These are phyloP conservation scores for Zapus hudsonius DNA, from an alignment of 2,113 vertebrate species.

Conservation along the genomic window DNA sequence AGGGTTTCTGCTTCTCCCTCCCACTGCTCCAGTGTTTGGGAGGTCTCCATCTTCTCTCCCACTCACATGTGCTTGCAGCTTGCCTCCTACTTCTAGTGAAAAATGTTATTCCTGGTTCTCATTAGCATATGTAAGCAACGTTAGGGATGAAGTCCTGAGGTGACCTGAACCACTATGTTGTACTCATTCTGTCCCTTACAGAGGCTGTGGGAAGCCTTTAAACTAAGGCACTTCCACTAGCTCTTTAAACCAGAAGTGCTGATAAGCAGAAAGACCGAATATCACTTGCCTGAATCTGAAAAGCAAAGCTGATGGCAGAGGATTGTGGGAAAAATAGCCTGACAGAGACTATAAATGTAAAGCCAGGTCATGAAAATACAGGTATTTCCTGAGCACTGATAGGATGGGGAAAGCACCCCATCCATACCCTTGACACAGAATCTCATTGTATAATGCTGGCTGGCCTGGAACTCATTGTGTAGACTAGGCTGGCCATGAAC, in stretches of 20 bases:
- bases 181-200: background rate
- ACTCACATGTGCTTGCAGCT: constrained; percentile 59
- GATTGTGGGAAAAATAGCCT: background rate
- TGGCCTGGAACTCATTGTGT: background rate
- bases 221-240: background rate
- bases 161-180: constrained; percentile 1
- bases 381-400: background rate
- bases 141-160: constrained; percentile 54
- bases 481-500: background rate
- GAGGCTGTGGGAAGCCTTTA: background rate
- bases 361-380: background rate
- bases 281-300: background rate
- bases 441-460: background rate
- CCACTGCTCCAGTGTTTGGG: background rate
- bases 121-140: constrained; percentile 68
- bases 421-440: too few relatives aligned
- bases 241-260: background rate
- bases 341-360: background rate
- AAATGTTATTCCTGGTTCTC: constrained; percentile 62
- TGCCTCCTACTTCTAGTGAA: constrained; percentile 44
- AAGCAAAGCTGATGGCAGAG: background rate
- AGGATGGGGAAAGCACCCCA: too few relatives aligned
- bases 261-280: background rate
- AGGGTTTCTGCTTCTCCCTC: constrained; percentile 14
- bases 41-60: constrained; percentile 52